Evolutionary conservation across 2,888 invertebrate species (phyloP), one percentile per base, ranked within the genome.

Genomic region (Piscicola geometra): DNA sequence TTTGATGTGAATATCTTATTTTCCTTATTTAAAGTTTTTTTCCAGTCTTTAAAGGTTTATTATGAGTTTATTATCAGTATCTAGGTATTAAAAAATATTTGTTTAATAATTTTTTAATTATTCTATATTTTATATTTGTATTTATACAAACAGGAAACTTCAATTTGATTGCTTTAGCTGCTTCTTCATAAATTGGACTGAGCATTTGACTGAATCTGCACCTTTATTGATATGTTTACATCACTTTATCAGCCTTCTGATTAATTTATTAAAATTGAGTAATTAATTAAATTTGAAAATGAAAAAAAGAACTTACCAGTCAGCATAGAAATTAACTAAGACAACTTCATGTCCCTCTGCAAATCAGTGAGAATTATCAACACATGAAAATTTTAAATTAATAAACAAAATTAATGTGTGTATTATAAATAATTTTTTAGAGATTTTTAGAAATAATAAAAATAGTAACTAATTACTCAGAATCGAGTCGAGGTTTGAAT

Each of bases 241-340:
- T n/a, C n/a, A n/a, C n/a, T n/a, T n/a, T n/a, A n/a, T n/a, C n/a
- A n/a, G n/a, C n/a, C n/a, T n/a, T n/a, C n/a, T n/a, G 32, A 12
- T 9, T 28, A 73, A 64, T 15, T 28, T n/a, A 64, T 18, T 28
- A 67, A 33, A 68, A 64, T 36, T 66, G 9, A 25, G 67, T n/a
- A 74, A 66, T 67, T 71, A 33, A 18, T 32, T n/a, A 5, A 9
- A 41, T 41, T 71, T 50, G 21, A 64, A 68, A 68, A 68, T n/a
- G n/a, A 74, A 25, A 50, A 64, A n/a, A 60, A 33, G 3, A 1
- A 67, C 83, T 81, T 79, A 84, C 99, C 99, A 99, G 85, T 99
- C 97, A 41, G 99, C 99, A 88, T 98, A 99, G 87, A 99, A 99
- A 88, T 99, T 99, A 78, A 99, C 90, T 87, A 99, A 93, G 78